Base-by-base conservation (phyloP, 2,797 vertebrate species). In the Smutsia gigantea region DNA sequence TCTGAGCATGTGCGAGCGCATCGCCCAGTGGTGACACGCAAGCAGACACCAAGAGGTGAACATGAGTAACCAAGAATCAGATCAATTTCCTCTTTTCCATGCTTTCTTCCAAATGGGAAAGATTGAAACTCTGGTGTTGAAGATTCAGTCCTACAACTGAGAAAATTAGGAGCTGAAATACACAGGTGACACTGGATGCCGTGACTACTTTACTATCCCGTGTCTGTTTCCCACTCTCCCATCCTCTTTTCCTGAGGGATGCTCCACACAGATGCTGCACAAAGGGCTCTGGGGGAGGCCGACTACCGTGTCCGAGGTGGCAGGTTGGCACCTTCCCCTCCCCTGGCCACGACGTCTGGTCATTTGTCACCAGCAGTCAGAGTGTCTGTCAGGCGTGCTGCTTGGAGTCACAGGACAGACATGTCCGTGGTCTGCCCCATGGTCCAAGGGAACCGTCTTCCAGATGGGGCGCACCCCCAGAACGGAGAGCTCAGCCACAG, bases 391-490 rank as follows among this genome's bases (percentile, higher is more conserved):
- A 25, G 21, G 42, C 37, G 1, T 25, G 27, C 17, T 53, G 25
- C n/a, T 49, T 63, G 66, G 34, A 42, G 8, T 19, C 63, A 42
- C 2, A 14, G 34, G 11, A 17, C 11, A 27, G 51, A 64, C 75
- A 42, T 17, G 9, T 7, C 31, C 46, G n/a, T 9, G 10, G 29
- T 34, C 69, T 55, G 46, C 2, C 57, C 66, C 39, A 42, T 23
- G 19, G 78, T 78, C 55, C 46, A 75, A 71, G n/a, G 83, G 18
- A 59, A 25, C 31, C 46, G 37, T 55, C 55, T 87, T 57, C 63
- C 31, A 49, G 37, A 13, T 0, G 6, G 66, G 49, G 19, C 1
- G 7, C 0, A 4, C 4, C 11, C 55, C 34, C 14, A 49, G 31
- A 72, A 72, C 14, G n/a, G 66, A 23, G n/a, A 31, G 4, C 49